A percentile compares a stretch with the other conserved stretches of the same genome.
phyloP scores from a whole-genome alignment of 2,888 invertebrate genomes.

The Endotricha flammealis region DNA sequence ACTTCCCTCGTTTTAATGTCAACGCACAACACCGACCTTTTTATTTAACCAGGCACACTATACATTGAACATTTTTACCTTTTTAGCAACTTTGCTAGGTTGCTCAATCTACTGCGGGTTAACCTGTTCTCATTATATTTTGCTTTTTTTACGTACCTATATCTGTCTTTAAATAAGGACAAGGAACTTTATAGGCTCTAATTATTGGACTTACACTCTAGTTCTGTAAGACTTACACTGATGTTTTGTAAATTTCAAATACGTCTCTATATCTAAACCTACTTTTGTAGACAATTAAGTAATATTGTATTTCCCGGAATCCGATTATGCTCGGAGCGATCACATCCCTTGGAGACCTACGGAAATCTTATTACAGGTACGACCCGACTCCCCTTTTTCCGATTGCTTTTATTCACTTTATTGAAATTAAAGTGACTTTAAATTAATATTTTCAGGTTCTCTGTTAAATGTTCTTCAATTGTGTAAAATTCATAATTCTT shows the following conservation, averaged over 20 bases:
- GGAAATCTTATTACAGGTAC: slow-evolving; percentile 48
- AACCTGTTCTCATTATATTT: slow-evolving; percentile 26
- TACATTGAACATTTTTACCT: slow-evolving; percentile 27
- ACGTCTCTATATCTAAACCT: slow-evolving; percentile 12
- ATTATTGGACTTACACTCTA: slow-evolving; percentile 31
- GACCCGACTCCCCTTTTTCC: slow-evolving; percentile 18
- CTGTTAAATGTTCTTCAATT: too few relatives aligned
- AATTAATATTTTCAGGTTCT: background rate
- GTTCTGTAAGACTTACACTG: slow-evolving; percentile 23
- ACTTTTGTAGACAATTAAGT: slow-evolving; percentile 25
- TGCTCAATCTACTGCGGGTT: slow-evolving; percentile 20
- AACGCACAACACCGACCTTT: slow-evolving; percentile 42
- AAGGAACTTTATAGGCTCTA: slow-evolving; percentile 28
- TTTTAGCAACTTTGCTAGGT: slow-evolving; percentile 25
- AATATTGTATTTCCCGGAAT: slow-evolving; percentile 36
- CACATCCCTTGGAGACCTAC: slow-evolving; percentile 36
- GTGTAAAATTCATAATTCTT: too few relatives aligned
- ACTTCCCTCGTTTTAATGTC: slow-evolving; percentile 50
- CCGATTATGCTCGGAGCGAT: slow-evolving; percentile 39
- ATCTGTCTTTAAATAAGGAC: slow-evolving; percentile 21
- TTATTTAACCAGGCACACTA: slow-evolving; percentile 29
- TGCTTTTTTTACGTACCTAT: slow-evolving; percentile 9
- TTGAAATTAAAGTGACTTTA: background rate
- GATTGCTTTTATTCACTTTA: slow-evolving; percentile 24
- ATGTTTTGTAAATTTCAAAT: slow-evolving; percentile 9